These are phyloP conservation scores for Villa cingulata DNA, from an alignment of 2,888 invertebrate genomes.

Conservation along the genomic window DNA sequence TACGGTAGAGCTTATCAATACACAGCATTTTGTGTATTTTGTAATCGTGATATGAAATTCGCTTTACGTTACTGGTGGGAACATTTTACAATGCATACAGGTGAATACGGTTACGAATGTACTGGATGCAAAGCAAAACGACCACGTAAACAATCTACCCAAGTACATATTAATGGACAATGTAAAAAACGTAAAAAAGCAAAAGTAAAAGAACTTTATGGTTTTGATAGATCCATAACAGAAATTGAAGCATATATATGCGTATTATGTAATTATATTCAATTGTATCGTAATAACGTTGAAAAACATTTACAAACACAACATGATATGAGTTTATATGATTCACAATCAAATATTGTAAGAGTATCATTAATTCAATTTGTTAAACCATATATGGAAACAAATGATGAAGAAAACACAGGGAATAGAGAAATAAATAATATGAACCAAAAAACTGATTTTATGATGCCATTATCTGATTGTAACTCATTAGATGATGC, in stretches of 20 bases:
- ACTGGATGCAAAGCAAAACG: slow-evolving; percentile 1
- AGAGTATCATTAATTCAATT: neutral
- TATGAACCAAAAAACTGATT: neutral
- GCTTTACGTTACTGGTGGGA: slow-evolving; percentile 9
- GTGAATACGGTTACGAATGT: slow-evolving; percentile 7
- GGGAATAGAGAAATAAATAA: neutral
- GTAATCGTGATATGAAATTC: slow-evolving; percentile 5
- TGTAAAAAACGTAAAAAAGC: neutral
- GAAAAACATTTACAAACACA: slow-evolving; percentile 5
- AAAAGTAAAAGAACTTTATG: neutral
- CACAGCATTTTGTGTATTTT: slow-evolving; percentile 8
- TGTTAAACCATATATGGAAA: neutral
- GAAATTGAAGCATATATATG: slow-evolving; percentile 9
- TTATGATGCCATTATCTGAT: neutral
- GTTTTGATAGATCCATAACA: slow-evolving; percentile 3
- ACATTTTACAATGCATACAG: slow-evolving; percentile 7
- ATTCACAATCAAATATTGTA: neutral
- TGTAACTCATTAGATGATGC: neutral
- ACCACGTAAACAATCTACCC: slow-evolving; percentile 2
- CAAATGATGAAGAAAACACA: neutral
- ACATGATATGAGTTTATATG: slow-evolving; percentile 1
- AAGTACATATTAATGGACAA: slow-evolving; percentile 1
- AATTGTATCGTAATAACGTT: slow-evolving; percentile 6
- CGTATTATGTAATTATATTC: slow-evolving; percentile 9
- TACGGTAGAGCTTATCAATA: neutral